Evolutionary conservation across 2,888 invertebrate genomes (phyloP).

Genomic region (Pemphredon lugubris): DNA sequence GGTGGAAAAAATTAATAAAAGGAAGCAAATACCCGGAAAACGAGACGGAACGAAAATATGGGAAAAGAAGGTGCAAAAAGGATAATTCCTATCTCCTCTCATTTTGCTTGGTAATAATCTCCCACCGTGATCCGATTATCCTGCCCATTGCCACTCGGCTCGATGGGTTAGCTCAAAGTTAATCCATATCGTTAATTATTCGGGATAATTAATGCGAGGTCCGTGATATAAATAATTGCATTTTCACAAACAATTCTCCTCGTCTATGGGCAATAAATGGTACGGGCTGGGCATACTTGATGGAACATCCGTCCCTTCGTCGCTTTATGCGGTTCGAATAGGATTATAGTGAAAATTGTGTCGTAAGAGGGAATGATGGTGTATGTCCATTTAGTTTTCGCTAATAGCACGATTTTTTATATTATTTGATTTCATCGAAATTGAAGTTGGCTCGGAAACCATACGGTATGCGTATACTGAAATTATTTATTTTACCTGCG

Average conservation of each 20-base stretch:
- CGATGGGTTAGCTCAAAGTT: constrained; percentile 22
- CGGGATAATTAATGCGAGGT: constrained; percentile 33
- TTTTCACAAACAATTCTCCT: background rate
- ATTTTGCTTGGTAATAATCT: constrained; percentile 34
- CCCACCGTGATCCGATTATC: constrained; percentile 37
- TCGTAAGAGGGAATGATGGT: too few relatives aligned
- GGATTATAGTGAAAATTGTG: background rate
- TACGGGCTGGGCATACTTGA: too few relatives aligned
- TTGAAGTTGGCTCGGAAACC: too few relatives aligned
- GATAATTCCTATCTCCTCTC: constrained; percentile 5
- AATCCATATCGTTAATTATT: constrained; percentile 65
- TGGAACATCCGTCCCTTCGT: too few relatives aligned
- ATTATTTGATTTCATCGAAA: too few relatives aligned
- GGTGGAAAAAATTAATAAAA: constrained; percentile 40
- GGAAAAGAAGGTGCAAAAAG: background rate
- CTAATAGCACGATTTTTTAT: too few relatives aligned
- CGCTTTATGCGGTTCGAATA: too few relatives aligned
- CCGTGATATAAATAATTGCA: constrained; percentile 19
- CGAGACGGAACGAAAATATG: background rate
- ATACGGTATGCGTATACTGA: too few relatives aligned
- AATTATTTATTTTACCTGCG: too few relatives aligned
- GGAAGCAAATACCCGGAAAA: background rate
- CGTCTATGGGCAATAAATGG: background rate
- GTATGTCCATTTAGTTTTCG: too few relatives aligned
- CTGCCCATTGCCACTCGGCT: constrained; percentile 33